These are phyloP conservation scores for Austrolebias charrua DNA, from an alignment of 2,797 vertebrate genomes.

Conservation along the genomic window DNA sequence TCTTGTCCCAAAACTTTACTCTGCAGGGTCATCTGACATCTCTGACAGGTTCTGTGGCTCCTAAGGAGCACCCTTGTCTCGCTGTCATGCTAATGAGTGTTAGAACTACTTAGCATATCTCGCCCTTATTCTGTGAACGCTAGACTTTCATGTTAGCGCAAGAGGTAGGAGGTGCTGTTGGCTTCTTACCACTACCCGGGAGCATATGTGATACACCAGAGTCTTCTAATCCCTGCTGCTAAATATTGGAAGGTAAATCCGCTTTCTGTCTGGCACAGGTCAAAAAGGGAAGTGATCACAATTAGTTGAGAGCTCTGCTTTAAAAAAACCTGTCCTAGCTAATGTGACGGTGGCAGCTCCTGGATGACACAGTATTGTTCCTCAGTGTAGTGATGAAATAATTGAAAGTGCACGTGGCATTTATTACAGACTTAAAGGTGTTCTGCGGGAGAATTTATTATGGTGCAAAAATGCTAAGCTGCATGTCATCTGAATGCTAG, in stretches of 20 bases:
- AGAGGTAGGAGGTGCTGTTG: constrained; percentile 60
- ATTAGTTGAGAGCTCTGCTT: constrained; percentile 53
- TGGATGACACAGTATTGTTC: constrained; percentile 45
- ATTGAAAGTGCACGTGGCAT: constrained; percentile 19
- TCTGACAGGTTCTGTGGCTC: constrained; percentile 14
- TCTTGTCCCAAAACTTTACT: constrained; percentile 4
- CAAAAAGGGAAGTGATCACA: constrained; percentile 69
- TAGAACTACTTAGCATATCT: constrained; percentile 48
- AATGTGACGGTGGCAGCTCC: constrained; percentile 40
- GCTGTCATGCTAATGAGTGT: constrained; percentile 38
- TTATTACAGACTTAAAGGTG: constrained; percentile 28
- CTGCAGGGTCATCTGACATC: neutral
- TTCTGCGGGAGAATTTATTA: constrained; percentile 27
- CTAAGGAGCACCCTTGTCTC: constrained; percentile 17
- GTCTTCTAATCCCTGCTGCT: constrained; percentile 66
- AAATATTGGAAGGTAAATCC: constrained; percentile 69
- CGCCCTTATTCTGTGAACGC: constrained; percentile 33
- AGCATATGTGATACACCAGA: constrained; percentile 62
- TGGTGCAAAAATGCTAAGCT: constrained; percentile 27
- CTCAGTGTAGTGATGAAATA: constrained; percentile 46
- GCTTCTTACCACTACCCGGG: constrained; percentile 49
- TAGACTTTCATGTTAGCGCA: constrained; percentile 45
- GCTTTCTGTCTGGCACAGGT: constrained; percentile 65
- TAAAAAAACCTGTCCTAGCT: constrained; percentile 54
- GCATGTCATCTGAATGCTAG: constrained; percentile 31